Conservation (phyloP, 2,888 invertebrate species). For the Pomacea canaliculata region DNA sequence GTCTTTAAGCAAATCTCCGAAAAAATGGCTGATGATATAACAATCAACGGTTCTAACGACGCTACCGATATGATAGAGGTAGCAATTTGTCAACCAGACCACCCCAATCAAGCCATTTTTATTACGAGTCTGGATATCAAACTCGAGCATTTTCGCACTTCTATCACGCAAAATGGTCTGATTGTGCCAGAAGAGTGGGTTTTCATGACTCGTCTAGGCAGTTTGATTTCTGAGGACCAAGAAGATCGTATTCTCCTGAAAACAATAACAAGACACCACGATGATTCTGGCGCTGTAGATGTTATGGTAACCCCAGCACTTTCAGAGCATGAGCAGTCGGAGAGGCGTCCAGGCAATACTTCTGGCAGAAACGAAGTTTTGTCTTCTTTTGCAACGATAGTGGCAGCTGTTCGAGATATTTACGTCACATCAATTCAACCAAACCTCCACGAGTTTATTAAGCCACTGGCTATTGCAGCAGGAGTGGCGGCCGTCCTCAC, state of each 20-base stretch:
- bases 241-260: constrained; percentile 8
- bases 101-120: constrained; percentile 17
- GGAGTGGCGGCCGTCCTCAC: constrained; percentile 13
- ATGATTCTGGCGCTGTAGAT: not conserved
- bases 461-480: constrained; percentile 6
- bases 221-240: constrained; percentile 12
- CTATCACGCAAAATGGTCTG: constrained; percentile 5
- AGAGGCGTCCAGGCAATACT: not conserved
- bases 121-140: constrained; percentile 2
- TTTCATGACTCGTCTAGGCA: constrained; percentile 23
- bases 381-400: constrained; percentile 14
- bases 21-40: constrained; percentile 24
- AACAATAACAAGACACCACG: constrained; percentile 1
- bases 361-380: not conserved
- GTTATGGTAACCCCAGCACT: constrained; percentile 4
- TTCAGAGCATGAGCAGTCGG: not conserved
- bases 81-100: constrained; percentile 17
- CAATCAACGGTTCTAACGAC: not conserved
- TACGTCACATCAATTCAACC: constrained; percentile 15
- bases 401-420: constrained; percentile 14
- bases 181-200: constrained; percentile 16
- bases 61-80: constrained; percentile 7
- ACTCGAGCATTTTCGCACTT: constrained; percentile 11
- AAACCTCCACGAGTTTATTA: constrained; percentile 20
- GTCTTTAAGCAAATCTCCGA: not conserved